Evolutionary conservation across 2,113 vertebrate species (phyloP).

Genomic region (Nannobrachium achirus): DNA sequence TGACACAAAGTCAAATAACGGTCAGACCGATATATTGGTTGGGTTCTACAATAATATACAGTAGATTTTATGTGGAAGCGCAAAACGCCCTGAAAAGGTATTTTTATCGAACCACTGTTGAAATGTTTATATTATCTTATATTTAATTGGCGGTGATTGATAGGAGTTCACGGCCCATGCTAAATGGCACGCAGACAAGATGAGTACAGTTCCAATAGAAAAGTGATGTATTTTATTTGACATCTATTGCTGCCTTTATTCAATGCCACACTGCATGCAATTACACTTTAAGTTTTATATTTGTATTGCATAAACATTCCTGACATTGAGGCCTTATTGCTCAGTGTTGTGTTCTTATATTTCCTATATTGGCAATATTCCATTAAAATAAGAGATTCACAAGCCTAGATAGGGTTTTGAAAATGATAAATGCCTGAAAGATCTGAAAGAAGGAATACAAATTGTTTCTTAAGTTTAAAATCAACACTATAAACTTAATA

Average conservation of each 20-base stretch:
- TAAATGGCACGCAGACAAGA: not conserved
- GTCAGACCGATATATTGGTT: no score
- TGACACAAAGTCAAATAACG: no score
- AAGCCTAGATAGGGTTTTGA: not conserved
- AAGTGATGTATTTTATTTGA: constrained; percentile 6
- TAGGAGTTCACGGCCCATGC: no score
- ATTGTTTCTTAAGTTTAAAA: no score
- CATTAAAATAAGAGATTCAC: not conserved
- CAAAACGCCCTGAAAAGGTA: not conserved
- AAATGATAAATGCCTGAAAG: not conserved
- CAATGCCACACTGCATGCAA: not conserved
- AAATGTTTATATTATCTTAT: not conserved
- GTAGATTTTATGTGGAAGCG: not conserved
- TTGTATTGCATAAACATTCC: not conserved
- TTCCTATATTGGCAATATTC: not conserved
- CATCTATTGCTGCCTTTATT: not conserved
- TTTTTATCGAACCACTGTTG: not conserved
- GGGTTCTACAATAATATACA: no score
- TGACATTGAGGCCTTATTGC: not conserved
- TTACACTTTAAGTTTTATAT: not conserved
- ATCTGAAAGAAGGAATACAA: not conserved
- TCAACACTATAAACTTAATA: no score
- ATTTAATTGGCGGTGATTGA: not conserved
- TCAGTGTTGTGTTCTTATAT: not conserved
- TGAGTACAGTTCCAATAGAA: constrained; percentile 8